These are phyloP conservation scores for Hippocampus barbouri DNA, from an alignment of 2,113 vertebrate genomes.

Conservation along the genomic window DNA sequence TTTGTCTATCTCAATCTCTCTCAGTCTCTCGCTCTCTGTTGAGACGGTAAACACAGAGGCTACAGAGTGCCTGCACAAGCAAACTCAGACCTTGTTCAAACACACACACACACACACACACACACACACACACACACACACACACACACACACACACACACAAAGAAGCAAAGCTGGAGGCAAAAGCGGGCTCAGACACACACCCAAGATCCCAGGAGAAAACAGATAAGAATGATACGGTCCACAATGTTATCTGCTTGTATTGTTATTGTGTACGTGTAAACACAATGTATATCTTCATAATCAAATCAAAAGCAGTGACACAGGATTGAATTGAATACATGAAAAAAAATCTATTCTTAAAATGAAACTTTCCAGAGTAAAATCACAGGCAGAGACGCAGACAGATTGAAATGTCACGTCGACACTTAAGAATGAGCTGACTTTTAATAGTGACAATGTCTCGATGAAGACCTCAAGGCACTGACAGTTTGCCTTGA, in stretches of 20 bases:
- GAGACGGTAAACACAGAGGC: conserved; percentile 63
- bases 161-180: conserved; percentile 18
- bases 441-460: conserved; percentile 48
- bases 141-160: not conserved
- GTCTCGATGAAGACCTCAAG: conserved; percentile 47
- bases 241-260: conserved; percentile 9
- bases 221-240: conserved; percentile 27
- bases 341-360: conserved; percentile 15
- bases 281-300: conserved; percentile 15
- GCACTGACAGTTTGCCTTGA: conserved; percentile 44
- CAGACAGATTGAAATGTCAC: conserved; percentile 54
- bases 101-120: conserved; percentile 31
- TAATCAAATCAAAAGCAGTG: conserved; percentile 50
- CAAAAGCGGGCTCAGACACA: conserved; percentile 22
- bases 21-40: conserved; percentile 33
- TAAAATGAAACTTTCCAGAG: conserved; percentile 22
- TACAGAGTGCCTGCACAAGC: conserved; percentile 50
- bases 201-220: conserved; percentile 29
- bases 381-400: conserved; percentile 19
- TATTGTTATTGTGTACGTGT: not conserved
- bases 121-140: conserved; percentile 21
- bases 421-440: conserved; percentile 45
- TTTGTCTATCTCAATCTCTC: conserved; percentile 45
- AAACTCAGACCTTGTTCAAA: conserved; percentile 52
- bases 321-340: conserved; percentile 23